Base-by-base conservation (phyloP, 2,113 vertebrate species). In the Puntigrus tetrazona region DNA sequence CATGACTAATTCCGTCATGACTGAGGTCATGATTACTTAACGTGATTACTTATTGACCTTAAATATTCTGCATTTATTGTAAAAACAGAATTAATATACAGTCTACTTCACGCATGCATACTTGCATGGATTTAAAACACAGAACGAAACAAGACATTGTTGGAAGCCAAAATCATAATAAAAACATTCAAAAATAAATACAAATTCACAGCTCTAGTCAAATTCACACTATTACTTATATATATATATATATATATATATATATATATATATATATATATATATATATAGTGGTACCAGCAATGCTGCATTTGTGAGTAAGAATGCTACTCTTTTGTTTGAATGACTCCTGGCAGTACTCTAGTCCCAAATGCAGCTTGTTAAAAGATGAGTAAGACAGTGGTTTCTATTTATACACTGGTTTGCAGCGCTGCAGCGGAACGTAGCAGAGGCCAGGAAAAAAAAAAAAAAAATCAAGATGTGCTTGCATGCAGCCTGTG, bases 311-410 rank as follows among this genome's bases (percentile, higher is more conserved):
- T 57, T 25, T 43, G 25, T 65, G 78, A n/a, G 59, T 27, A 80
- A 75, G 45, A n/a, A 7, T 47, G 50, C 47, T 70, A 78, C 52
- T 78, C 63, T 87, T 74, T 47, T 65, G 75, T 86, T 52, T 59
- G 38, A 14, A 78, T 85, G 79, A 84, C 82, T 83, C 36, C n/a
- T 83, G 76, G 84, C 84, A n/a, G n/a, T n/a, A n/a, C 77, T 82
- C 72, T 52, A 31, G 72, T 84, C 84, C 59, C 80, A 81, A 65
- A 75, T 86, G 75, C 25, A 45, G 84, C 83, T 86, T 86, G 29
- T 52, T 84, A 63, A n/a, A 82, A 55, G 86, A 81, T 85, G 86
- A 88, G 78, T 88, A 82, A 88, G 87, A 84, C 82, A 29, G 20
- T 6, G 74, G 76, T 88, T 88, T 77, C 81, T 83, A 78, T 82